phyloP scores from a whole-genome alignment of 2,888 invertebrate species.

The Taenaris catops region DNA sequence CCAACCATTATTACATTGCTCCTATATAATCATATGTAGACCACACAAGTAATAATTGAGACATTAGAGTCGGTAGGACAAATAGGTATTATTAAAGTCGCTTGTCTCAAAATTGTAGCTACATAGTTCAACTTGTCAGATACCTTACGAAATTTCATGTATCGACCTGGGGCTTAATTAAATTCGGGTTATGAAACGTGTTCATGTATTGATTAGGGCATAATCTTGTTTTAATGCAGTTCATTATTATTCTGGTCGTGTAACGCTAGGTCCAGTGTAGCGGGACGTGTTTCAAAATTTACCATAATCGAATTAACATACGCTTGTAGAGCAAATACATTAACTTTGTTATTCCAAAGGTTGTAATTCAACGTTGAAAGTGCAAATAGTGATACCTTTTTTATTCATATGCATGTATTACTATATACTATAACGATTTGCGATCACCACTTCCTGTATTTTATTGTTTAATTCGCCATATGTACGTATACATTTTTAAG shows the following conservation, averaged over 20 bases:
- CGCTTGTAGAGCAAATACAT: constrained; percentile 13
- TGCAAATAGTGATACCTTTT: no score
- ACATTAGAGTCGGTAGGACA: constrained; percentile 41
- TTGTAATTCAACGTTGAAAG: constrained; percentile 1
- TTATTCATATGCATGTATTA: no score
- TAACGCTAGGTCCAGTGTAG: constrained; percentile 36
- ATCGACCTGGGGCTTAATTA: constrained; percentile 37
- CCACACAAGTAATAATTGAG: constrained; percentile 74
- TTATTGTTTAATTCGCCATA: no score
- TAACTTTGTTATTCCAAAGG: constrained; percentile 7
- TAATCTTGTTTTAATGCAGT: constrained; percentile 55
- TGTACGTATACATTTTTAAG: no score
- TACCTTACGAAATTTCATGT: constrained; percentile 34
- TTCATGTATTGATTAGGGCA: constrained; percentile 41
- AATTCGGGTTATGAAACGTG: constrained; percentile 42
- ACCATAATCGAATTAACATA: constrained; percentile 26
- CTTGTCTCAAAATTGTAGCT: constrained; percentile 37
- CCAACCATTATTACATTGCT: constrained; percentile 47
- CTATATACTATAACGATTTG: no score
- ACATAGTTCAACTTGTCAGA: constrained; percentile 34
- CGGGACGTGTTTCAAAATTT: constrained; percentile 38
- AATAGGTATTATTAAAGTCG: constrained; percentile 46
- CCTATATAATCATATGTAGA: constrained; percentile 57
- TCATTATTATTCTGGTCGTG: constrained; percentile 52
- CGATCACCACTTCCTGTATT: no score